Percentiles rank a stretch among this genome's conserved stretches.
Evolutionary conservation across 2,113 vertebrate species (phyloP).

Genomic region (Tricholaema leucomelas): DNA sequence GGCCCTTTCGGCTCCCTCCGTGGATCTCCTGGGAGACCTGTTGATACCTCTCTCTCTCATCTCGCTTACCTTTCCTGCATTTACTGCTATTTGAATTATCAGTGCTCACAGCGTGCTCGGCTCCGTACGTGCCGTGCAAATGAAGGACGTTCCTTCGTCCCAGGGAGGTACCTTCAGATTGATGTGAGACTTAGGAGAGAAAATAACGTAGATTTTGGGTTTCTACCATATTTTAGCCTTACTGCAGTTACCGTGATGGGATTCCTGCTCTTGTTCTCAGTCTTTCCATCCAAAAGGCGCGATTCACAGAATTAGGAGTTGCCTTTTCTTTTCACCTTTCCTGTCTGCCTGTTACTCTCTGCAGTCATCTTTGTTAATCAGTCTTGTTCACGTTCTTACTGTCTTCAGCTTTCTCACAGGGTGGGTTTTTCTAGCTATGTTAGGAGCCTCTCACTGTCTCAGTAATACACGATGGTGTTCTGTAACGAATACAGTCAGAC

Average conservation of each 20-base stretch:
- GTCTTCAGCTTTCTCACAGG: background rate
- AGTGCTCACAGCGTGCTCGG: background rate
- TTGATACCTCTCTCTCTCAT: background rate
- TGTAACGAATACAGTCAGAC: background rate
- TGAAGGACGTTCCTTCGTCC: background rate
- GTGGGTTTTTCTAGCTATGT: background rate
- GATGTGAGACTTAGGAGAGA: background rate
- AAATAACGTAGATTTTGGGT: accelerated
- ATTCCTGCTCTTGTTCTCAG: background rate
- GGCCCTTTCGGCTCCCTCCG: background rate
- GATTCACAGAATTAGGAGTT: background rate
- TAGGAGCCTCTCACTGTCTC: background rate
- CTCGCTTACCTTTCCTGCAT: background rate
- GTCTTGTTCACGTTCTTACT: accelerated
- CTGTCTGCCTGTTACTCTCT: background rate
- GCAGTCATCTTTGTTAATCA: background rate
- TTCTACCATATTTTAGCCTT: background rate
- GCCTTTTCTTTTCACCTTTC: background rate
- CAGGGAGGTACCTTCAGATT: background rate
- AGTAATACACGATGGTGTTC: background rate
- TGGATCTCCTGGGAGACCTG: background rate
- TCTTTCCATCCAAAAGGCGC: background rate
- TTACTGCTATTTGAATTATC: background rate
- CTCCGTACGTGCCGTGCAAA: background rate
- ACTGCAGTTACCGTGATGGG: background rate